phyloP scores from a whole-genome alignment of 2,797 vertebrate species.

The Mustela erminea region DNA sequence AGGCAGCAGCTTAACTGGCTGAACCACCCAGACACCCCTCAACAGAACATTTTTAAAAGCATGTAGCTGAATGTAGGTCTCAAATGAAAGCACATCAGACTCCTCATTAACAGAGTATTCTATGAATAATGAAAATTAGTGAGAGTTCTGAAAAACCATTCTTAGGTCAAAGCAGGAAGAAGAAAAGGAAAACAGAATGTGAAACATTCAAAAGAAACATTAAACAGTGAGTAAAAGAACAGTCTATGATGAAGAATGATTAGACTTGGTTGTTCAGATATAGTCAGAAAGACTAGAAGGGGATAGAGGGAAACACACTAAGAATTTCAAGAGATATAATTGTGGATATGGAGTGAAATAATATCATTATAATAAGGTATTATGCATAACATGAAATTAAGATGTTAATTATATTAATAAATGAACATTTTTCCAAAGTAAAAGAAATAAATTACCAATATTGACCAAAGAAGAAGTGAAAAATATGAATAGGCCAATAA shows the following conservation, averaged over 20 bases:
- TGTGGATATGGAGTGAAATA: background rate
- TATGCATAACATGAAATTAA: background rate
- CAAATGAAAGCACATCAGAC: background rate
- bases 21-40: background rate
- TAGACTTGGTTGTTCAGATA: background rate
- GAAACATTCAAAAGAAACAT: background rate
- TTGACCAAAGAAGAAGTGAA: slow-evolving; percentile 19
- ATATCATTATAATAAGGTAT: background rate
- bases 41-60: background rate
- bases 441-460: slow-evolving; percentile 42
- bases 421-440: background rate
- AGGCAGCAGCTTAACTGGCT: background rate
- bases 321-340: background rate
- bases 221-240: background rate
- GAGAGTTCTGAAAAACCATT: background rate
- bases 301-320: background rate
- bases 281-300: background rate
- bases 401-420: background rate
- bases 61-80: background rate
- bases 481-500: background rate
- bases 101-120: slow-evolving; percentile 31
- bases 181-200: background rate
- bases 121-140: background rate
- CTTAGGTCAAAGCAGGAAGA: background rate
- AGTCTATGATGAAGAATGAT: background rate